Evolutionary conservation across 2,797 vertebrate species (phyloP), one percentile per base, ranked within the genome.

Genomic region (Spizella passerina): DNA sequence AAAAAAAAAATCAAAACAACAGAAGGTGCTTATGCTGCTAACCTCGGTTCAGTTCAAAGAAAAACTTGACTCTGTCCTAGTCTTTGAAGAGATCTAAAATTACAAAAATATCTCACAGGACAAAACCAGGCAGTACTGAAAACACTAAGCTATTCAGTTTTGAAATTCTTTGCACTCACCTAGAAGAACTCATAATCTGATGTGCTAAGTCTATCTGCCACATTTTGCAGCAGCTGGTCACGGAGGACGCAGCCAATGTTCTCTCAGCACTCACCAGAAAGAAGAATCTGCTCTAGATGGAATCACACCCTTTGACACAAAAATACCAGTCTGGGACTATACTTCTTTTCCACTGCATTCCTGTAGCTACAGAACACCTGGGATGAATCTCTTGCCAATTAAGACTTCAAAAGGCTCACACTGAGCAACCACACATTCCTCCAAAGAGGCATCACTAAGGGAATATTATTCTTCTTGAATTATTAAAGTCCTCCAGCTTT

Each of bases 321-420:
- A 84, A 87, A 73, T 80, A 64, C 52, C 73, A 65, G 27, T 29
- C 68, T 21, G 52, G 17, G 32, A 91, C 18, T 75, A 12, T 5
- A 41, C 21, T 23, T 75, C 43, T 69, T 65, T 82, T 19, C 49
- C 17, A 30, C 8, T 90, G 29, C 46, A 88, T 76, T 92, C 70
- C 49, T 70, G 36, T 30, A 92, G 59, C 70, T 47, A 43, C 17
- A 46, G 84, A 86, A 75, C 3, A 26, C 76, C 86, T 86, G 65
- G 47, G 59, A 87, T 56, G 7, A 78, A 94, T 86, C 66, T 78
- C 79, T 63, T 76, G 39, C 65, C 84, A 85, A 83, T 92, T 94
- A 92, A 83, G 70, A 75, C 66, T 91, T 91, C 88, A 95, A 94
- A 94, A 82, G 69, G 59, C 47, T 87, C 77, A 52, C 41, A 78